phyloP scores from a whole-genome alignment of 2,113 vertebrate species.

The Silurus meridionalis region DNA sequence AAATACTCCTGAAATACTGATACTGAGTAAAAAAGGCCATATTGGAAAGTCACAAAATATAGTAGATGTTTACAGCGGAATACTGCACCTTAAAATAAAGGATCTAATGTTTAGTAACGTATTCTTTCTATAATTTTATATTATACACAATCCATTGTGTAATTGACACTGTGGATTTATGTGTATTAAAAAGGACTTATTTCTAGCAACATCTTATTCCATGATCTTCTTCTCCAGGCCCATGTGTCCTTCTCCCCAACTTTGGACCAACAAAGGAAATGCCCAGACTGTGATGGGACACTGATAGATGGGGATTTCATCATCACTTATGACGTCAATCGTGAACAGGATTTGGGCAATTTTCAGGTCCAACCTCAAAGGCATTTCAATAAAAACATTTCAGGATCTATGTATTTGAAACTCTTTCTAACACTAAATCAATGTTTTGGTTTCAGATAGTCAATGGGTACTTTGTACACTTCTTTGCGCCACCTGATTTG shows the following conservation, averaged over 20 bases:
- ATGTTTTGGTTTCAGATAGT: slow-evolving; percentile 64
- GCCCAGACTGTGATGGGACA: slow-evolving; percentile 76
- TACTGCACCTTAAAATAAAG: neutral
- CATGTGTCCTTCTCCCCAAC: slow-evolving; percentile 72
- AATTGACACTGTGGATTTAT: neutral
- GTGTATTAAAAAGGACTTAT: neutral
- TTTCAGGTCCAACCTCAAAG: slow-evolving; percentile 75
- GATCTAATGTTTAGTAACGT: neutral
- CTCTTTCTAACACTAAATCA: neutral
- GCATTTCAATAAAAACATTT: neutral
- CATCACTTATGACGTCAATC: slow-evolving; percentile 86
- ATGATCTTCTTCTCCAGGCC: slow-evolving; percentile 57
- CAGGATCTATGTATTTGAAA: neutral
- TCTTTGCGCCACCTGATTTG: slow-evolving; percentile 70
- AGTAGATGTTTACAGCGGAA: neutral
- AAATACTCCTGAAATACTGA: neutral
- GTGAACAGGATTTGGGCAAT: slow-evolving; percentile 72
- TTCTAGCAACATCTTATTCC: accelerated
- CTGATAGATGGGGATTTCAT: slow-evolving; percentile 84
- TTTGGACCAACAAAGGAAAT: slow-evolving; percentile 81
- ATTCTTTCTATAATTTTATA: neutral
- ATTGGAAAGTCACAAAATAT: neutral
- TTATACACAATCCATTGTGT: neutral
- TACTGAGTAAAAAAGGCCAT: neutral
- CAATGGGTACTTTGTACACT: slow-evolving; percentile 80